Evolutionary conservation across 2,888 invertebrate species (phyloP), one percentile per base, ranked within the genome.

Genomic region (Leptinotarsa juncta): DNA sequence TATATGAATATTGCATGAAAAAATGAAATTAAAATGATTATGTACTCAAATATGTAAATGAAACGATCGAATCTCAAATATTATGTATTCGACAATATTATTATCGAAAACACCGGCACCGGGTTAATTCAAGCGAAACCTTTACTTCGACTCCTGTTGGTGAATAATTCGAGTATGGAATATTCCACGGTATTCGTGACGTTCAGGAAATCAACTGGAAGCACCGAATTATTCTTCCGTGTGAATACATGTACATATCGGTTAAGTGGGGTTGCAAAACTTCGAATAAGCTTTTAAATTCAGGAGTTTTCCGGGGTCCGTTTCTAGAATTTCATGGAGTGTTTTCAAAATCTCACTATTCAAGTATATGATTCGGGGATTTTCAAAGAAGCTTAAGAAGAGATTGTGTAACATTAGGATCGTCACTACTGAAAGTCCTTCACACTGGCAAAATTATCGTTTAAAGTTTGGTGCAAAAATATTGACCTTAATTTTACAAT

Each of bases 161-260:
- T 10, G 32, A 3, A 62, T n/a, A 62, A 62, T 42, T 62, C 4
- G 62, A 62, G 62, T 26, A 32, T 14, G 62, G 42, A 32, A 62
- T 18, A n/a, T n/a, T 62, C 42, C 42, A 32, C 62, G 7, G n/a
- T 62, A 42, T 62, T 62, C 42, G 42, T 32, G 32, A n/a, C 62
- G 3, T 62, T 14, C 32, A 10, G 26, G 42, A 62, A 62, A 62
- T 62, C 62, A 62, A 32, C 62, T 62, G 42, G 26, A 62, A 62
- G n/a, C 16, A 62, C 7, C 62, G n/a, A 42, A 62, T 62, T 62
- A 62, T 62, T 62, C 62, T 62, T 62, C 42, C 62, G 12, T 42
- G 42, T 62, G 32, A 62, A 62, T 62, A 32, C 42, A 16, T n/a
- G 32, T 32, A 62, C 7, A 62, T n/a, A 32, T 32, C 42, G 32